Evolutionary conservation across 2,888 invertebrate species (phyloP), one percentile per base, ranked within the genome.

Genomic region (Timema podura): DNA sequence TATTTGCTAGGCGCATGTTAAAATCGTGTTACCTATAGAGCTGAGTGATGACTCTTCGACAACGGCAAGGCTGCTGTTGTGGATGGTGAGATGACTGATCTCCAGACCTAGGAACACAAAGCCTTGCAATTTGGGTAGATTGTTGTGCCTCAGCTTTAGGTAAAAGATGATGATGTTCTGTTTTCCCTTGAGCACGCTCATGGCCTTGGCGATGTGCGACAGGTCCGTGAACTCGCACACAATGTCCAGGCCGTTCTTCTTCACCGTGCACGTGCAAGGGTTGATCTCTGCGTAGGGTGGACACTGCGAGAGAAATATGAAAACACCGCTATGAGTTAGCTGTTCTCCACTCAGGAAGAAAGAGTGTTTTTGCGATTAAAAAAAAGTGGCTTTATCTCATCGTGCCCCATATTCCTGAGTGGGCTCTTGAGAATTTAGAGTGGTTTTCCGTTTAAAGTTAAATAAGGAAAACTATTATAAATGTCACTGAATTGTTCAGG

Each of bases 181-280:
- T 78, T 89, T 90, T 73, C 91, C 90, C 78, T 94, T 93, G 51
- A 95, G 85, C 13, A 88, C 87, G 78, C 89, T 88, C 92, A 94
- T 93, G 13, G 93, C 92, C 80, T 88, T 85, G 72, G 77, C 88
- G 79, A 95, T 93, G 78, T 92, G 91, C 74, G 85, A 85, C 76
- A 90, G 87, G 79, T 93, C 92, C 68, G 93, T 93, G 77, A 90
- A 90, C 84, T 95, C 94, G 85, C 95, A 95, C 74, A 93, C 86
- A 74, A 95, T 89, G 80, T 95, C 95, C 76, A 95, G 85, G 64
- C 94, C 94, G 78, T 92, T 91, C 82, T 93, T 94, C 82, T 94
- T 94, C 75, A 93, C 91, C 76, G 88, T 88, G 81, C 95, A 95
- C 76, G 87, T 85, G 83, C 95, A 95, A 48, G 94, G 93, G 68